A percentile compares a stretch with the other conserved stretches of the same genome.
phyloP scores from a whole-genome alignment of 2,797 vertebrate species.

The Synanceia verrucosa region DNA sequence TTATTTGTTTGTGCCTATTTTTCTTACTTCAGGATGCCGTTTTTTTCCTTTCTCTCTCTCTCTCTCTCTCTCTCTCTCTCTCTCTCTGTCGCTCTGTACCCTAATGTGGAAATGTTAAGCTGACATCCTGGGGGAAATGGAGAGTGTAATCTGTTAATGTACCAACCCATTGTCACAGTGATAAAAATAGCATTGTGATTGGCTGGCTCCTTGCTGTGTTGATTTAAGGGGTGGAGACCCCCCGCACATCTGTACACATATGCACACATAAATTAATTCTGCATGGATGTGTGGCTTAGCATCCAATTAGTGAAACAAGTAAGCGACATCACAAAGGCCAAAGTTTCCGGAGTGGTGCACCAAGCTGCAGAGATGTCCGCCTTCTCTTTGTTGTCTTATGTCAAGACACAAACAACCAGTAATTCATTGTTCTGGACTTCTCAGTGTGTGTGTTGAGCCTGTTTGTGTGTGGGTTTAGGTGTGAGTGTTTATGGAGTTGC shows the following conservation, averaged over 20 bases:
- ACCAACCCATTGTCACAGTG: constrained; percentile 52
- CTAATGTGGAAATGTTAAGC: constrained; percentile 66
- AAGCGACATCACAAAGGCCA: neutral
- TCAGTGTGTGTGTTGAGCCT: constrained; percentile 24
- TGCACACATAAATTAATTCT: neutral
- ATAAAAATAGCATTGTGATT: constrained; percentile 72
- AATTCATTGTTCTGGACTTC: constrained; percentile 37
- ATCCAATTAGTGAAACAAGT: constrained; percentile 4
- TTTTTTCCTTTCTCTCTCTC: constrained; percentile 2
- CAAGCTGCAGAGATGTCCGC: constrained; percentile 16
- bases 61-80: constrained; percentile 13
- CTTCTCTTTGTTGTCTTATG: constrained; percentile 13
- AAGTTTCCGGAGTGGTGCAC: constrained; percentile 1
- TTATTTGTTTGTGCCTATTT: constrained; percentile 8
- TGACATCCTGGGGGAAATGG: constrained; percentile 58
- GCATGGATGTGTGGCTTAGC: neutral
- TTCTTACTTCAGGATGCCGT: constrained; percentile 26
- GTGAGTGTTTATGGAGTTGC: constrained; percentile 38
- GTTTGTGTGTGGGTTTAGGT: neutral
- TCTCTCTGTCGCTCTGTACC: constrained; percentile 8
- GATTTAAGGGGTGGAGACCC: constrained; percentile 34
- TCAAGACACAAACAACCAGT: constrained; percentile 28
- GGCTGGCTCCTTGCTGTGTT: constrained; percentile 50
- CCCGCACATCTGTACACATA: constrained; percentile 6
- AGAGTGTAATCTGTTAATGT: constrained; percentile 74